Percentiles rank a stretch among this genome's conserved stretches.
phyloP scores from a whole-genome alignment of 2,113 vertebrate species.

The Caloenas nicobarica region DNA sequence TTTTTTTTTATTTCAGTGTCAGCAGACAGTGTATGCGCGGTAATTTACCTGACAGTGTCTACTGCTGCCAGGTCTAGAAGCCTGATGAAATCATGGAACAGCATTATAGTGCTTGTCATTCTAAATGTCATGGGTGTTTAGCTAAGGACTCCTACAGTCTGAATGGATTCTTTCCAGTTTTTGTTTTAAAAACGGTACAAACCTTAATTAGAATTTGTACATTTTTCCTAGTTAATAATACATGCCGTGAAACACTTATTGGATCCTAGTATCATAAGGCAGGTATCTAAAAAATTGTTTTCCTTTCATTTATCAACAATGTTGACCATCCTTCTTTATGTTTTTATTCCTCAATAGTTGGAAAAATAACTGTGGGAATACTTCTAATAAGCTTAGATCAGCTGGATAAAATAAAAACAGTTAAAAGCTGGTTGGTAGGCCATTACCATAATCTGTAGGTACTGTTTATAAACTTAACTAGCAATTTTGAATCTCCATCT shows the following conservation, averaged over 20 bases:
- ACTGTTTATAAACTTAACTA: constrained; percentile 16
- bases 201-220: not conserved
- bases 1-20: constrained; percentile 18
- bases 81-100: constrained; percentile 55
- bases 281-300: not conserved
- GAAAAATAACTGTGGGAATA: constrained; percentile 57
- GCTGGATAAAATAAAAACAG: constrained; percentile 36
- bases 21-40: constrained; percentile 27
- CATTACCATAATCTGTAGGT: not conserved
- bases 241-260: not conserved
- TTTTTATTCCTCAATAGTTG: constrained; percentile 40
- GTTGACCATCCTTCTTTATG: not conserved
- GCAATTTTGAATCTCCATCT: constrained; percentile 32
- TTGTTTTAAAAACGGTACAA: not conserved
- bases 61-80: constrained; percentile 57
- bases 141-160: constrained; percentile 23
- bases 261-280: not conserved
- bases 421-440: constrained; percentile 21
- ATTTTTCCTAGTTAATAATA: not conserved
- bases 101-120: constrained; percentile 65
- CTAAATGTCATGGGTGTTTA: constrained; percentile 59
- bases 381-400: constrained; percentile 38
- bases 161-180: not conserved
- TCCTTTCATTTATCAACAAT: constrained; percentile 10
- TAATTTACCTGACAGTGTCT: constrained; percentile 69